Conservation (phyloP, 1,140 invertebrate genomes). For the Trichogramma pretiosum region DNA sequence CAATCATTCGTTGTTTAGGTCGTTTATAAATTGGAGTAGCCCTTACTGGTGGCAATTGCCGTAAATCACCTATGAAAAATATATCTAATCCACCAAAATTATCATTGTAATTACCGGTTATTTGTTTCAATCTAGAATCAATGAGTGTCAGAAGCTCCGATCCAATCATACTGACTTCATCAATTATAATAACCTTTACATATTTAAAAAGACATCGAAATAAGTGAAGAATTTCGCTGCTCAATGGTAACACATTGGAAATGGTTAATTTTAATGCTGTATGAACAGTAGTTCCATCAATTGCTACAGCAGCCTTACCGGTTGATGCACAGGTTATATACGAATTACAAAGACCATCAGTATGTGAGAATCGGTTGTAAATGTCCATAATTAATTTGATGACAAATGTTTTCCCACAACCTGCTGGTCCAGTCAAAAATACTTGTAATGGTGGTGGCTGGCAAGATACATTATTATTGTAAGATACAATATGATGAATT, state of each 20-base stretch:
- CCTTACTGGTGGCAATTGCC: slow-evolving; percentile 20
- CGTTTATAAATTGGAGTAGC: slow-evolving; percentile 15
- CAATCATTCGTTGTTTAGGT: slow-evolving; percentile 4
- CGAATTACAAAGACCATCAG: slow-evolving; percentile 19
- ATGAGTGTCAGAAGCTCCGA: slow-evolving; percentile 20
- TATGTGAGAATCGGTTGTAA: slow-evolving; percentile 18
- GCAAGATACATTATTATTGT: slow-evolving; percentile 7
- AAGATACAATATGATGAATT: slow-evolving; percentile 15
- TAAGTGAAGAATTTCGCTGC: too few relatives aligned
- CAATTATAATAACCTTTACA: slow-evolving; percentile 30
- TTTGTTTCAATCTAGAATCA: slow-evolving; percentile 26
- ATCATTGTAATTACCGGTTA: slow-evolving; percentile 19
- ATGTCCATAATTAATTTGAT: slow-evolving; percentile 23
- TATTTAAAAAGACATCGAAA: too few relatives aligned
- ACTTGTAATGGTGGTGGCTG: slow-evolving; percentile 27
- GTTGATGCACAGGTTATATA: slow-evolving; percentile 32
- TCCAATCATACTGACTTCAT: slow-evolving; percentile 35
- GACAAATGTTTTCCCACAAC: slow-evolving; percentile 24
- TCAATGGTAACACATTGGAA: too few relatives aligned
- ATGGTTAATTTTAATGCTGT: slow-evolving; percentile 21
- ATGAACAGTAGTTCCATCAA: slow-evolving; percentile 30
- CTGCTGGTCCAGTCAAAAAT: slow-evolving; percentile 28
- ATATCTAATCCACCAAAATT: slow-evolving; percentile 20
- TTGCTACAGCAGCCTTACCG: slow-evolving; percentile 32
- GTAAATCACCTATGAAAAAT: slow-evolving; percentile 21